Base-by-base conservation (phyloP, 2,888 invertebrate species). In the Tholera decimalis region DNA sequence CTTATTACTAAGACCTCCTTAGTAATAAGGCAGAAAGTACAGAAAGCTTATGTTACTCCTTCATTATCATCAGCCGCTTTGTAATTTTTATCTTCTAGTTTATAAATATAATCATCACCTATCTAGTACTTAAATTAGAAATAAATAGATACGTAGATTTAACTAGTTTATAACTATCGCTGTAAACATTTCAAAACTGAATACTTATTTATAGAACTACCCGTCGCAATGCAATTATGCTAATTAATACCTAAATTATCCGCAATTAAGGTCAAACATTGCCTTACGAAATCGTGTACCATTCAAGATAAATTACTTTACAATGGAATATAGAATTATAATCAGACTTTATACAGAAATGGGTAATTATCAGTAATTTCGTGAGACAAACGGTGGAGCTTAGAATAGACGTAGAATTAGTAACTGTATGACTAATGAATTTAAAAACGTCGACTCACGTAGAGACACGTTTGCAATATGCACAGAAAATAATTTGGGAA, bases 161-260 rank as follows among this genome's bases (percentile, higher is more conserved):
- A 30, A 37, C n/a, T 35, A 9, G 9, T 35, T 7, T 13, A 22
- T 18, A 22, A 5, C 9, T 20, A 28, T 15, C 18, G n/a, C 13
- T 44, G 30, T 20, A 28, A 35, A 30, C 41, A 24, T 22, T 33
- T 39, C 22, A 28, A 41, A 65, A 44, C 18, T 2, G 15, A 47
- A 24, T 41, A n/a, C 13, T 8, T 44, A 20, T 18, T 18, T 20
- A 26, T 39, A 46, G 8, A 67, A 30, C 9, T 30, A 20, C 20
- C 53, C 9, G 24, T 26, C 47, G 9, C 22, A 53, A 51, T 43
- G 8, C 46, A 68, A 26, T 53, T 67, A 70, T 49, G 51, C 24
- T 47, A 74, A 68, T 47, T n/a, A 22, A 37, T 53, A 58, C n/a
- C 30, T 49, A 43, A 59, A 53, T 75, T 54, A 59, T 35, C 22